These are phyloP conservation scores for Melinaea marsaeus DNA, from an alignment of 2,888 invertebrate genomes.

Conservation along the genomic window DNA sequence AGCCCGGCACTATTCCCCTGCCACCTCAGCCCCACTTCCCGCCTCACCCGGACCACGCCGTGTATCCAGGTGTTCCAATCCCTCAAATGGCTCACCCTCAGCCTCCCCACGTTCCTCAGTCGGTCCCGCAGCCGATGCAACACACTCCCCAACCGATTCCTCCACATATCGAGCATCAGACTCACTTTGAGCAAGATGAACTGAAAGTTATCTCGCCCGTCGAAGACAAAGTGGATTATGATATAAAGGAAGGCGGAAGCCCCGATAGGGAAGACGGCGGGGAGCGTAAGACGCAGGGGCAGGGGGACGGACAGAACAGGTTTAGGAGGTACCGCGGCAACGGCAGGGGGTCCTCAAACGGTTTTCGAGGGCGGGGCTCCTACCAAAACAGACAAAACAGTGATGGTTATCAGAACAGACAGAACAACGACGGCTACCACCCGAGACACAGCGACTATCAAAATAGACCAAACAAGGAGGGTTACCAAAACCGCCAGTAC, in stretches of 20 bases:
- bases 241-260: slow-evolving; percentile 56
- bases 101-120: slow-evolving; percentile 41
- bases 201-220: slow-evolving; percentile 41
- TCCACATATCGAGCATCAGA: slow-evolving; percentile 25
- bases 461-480: slow-evolving; percentile 53
- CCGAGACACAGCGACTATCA: slow-evolving; percentile 57
- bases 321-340: slow-evolving; percentile 59
- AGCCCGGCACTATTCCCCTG: slow-evolving; percentile 76
- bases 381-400: slow-evolving; percentile 53
- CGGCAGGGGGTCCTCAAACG: slow-evolving; percentile 63
- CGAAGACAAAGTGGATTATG: slow-evolving; percentile 52
- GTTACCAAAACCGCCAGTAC: slow-evolving; percentile 55
- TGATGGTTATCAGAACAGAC: slow-evolving; percentile 47
- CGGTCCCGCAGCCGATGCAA: slow-evolving; percentile 36
- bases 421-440: slow-evolving; percentile 53
- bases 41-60: slow-evolving; percentile 75
- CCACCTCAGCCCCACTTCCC: slow-evolving; percentile 76
- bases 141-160: slow-evolving; percentile 35
- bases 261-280: slow-evolving; percentile 57
- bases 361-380: slow-evolving; percentile 62
- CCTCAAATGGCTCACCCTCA: slow-evolving; percentile 44
- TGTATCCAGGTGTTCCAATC: slow-evolving; percentile 64
- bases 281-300: slow-evolving; percentile 61
- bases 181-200: slow-evolving; percentile 38
- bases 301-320: slow-evolving; percentile 64